Base-by-base conservation (phyloP, 2,797 vertebrate species). In the Myoxocephalus aenaeus region DNA sequence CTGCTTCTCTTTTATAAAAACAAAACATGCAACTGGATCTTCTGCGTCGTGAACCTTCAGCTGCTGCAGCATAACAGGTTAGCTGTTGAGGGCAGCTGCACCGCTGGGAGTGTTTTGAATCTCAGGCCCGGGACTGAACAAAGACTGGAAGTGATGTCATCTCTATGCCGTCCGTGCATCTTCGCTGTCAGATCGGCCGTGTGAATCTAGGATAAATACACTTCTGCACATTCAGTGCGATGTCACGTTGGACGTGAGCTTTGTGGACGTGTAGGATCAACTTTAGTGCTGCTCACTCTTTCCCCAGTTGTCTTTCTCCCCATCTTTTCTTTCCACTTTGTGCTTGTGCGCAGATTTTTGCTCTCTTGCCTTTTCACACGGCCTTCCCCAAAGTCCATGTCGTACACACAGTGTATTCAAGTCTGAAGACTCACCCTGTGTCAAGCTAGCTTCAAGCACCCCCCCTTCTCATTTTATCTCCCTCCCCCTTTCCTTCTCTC, bases 81-180 rank as follows among this genome's bases (percentile, higher is more conserved):
- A n/a, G 65, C 65, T 59, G 7, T 40, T 6, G n/a, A 61, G 59
- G 44, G 53, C 46, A 22, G 58, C 80, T 79, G 85, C 86, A 89
- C 76, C 89, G 50, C 50, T 86, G 86, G 87, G 83, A 85, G 67
- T 87, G 79, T 81, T 86, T 79, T 89, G 82, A 91, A 77, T 87
- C 85, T 84, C 75, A 57, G 77, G 62, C 59, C 25, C 56, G 70
- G 85, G 86, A 90, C 86, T 72, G 84, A 88, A 82, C 83, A 79
- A 84, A 90, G 83, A 81, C 80, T 75, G 91, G 93, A 94, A 89
- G 73, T 93, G 83, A 92, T 81, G 84, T 90, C 80, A 93, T n/a
- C 50, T 38, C 50, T 8, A 3, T 34, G 32, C 57, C 38, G 53
- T 83, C 73, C 29, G 7, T 71, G 61, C 51, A 22, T 80, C 83